These are phyloP conservation scores for Hedychridium roseum DNA, from an alignment of 2,888 invertebrate species.

Conservation along the genomic window DNA sequence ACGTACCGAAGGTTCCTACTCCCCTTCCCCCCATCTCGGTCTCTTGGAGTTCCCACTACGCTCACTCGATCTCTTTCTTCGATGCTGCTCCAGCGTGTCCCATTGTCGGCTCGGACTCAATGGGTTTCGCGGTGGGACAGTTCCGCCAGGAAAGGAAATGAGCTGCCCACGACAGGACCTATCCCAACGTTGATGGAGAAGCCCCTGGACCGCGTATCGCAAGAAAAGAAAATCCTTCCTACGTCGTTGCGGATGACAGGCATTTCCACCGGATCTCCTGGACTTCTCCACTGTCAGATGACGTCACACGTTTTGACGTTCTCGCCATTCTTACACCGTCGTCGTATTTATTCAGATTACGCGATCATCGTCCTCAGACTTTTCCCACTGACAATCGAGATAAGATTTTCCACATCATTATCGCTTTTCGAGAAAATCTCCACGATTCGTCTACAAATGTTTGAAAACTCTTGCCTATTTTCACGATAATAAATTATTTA, in stretches of 20 bases:
- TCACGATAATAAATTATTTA: no score
- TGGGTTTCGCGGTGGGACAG: constrained; percentile 35
- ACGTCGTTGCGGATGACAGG: constrained; percentile 23
- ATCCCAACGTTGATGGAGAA: constrained; percentile 43
- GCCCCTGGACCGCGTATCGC: constrained; percentile 31
- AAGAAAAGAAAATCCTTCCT: constrained; percentile 25
- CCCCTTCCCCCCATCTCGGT: constrained; percentile 11
- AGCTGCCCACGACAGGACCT: constrained; percentile 44
- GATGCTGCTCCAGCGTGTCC: constrained; percentile 40
- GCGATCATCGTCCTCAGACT: no score
- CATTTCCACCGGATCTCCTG: constrained; percentile 26
- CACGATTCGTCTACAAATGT: no score
- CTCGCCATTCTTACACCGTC: no score
- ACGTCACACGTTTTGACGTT: no score
- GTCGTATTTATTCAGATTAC: no score
- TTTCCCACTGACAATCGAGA: no score
- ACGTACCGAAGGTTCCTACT: constrained; percentile 6
- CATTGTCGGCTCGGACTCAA: constrained; percentile 42
- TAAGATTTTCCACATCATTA: no score
- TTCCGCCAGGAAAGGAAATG: constrained; percentile 47
- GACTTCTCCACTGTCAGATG: no score
- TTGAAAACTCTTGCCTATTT: no score
- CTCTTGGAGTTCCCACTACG: constrained; percentile 8
- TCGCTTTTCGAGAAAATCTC: no score
- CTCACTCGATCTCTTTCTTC: constrained; percentile 1